These are phyloP conservation scores for Osmerus mordax DNA, from an alignment of 2,113 vertebrate species.

Conservation along the genomic window DNA sequence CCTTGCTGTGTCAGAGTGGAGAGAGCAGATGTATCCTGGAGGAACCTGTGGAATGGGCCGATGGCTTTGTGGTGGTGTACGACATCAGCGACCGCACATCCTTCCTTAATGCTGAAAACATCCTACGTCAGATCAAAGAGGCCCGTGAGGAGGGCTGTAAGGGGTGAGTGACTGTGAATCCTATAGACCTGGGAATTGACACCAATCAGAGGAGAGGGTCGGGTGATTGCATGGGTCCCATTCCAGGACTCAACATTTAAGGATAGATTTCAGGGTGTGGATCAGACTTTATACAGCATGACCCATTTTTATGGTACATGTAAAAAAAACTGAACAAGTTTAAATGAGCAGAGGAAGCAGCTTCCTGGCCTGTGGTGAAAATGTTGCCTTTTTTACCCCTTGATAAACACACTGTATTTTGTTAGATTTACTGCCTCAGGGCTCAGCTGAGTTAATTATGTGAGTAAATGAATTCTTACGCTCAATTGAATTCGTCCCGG, in stretches of 20 bases:
- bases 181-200: constrained; percentile 28
- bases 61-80: constrained; percentile 60
- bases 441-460: constrained; percentile 37
- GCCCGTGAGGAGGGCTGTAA: constrained; percentile 41
- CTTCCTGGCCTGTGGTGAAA: constrained; percentile 13
- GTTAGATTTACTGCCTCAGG: constrained; percentile 20
- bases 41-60: constrained; percentile 58
- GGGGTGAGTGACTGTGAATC: constrained; percentile 47
- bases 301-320: neutral
- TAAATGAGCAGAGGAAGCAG: constrained; percentile 4
- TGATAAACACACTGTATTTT: constrained; percentile 29
- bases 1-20: constrained; percentile 36
- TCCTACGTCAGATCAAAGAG: constrained; percentile 58
- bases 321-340: constrained; percentile 11
- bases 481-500: constrained; percentile 24
- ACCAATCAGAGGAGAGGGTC: constrained; percentile 19
- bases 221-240: constrained; percentile 50
- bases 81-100: constrained; percentile 50
- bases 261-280: neutral
- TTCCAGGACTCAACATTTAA: constrained; percentile 16
- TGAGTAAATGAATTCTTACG: constrained; percentile 25
- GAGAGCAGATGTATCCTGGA: constrained; percentile 49
- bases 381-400: constrained; percentile 12
- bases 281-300: constrained; percentile 8
- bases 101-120: constrained; percentile 54